These are phyloP conservation scores for Lytechinus pictus DNA, from an alignment of 35 echinoderm and acorn worm species.

Conservation along the genomic window DNA sequence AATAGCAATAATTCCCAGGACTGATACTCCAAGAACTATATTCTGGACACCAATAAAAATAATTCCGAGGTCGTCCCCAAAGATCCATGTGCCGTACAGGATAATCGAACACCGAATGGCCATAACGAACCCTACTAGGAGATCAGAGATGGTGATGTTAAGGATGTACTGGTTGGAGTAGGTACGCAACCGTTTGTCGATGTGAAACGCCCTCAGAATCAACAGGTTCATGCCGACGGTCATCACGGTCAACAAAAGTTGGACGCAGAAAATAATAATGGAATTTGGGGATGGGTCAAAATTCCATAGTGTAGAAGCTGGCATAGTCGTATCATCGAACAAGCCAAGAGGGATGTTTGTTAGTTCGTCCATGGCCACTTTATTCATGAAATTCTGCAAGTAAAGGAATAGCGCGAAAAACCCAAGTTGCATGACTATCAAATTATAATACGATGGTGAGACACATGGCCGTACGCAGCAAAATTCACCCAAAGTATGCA, in stretches of 20 bases:
- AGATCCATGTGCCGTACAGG: neutral
- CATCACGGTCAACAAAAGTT: neutral
- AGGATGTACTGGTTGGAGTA: conserved; percentile 53
- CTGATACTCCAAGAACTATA: conserved; percentile 14
- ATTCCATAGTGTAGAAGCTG: neutral
- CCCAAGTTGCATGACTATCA: no score
- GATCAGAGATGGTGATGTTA: conserved; percentile 40
- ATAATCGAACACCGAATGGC: neutral
- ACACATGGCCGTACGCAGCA: no score
- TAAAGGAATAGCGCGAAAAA: no score
- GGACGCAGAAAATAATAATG: neutral
- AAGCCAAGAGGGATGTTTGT: neutral
- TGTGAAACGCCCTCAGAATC: conserved; percentile 35
- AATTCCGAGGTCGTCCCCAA: neutral
- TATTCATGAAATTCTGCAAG: neutral
- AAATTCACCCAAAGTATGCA: no score
- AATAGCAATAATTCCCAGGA: conserved; percentile 37
- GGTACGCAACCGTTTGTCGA: conserved; percentile 50
- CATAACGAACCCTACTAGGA: conserved; percentile 45
- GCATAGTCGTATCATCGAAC: neutral
- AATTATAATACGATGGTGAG: no score
- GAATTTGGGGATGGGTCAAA: neutral
- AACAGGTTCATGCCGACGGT: neutral
- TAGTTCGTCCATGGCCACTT: neutral
- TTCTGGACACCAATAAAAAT: neutral